Base-by-base conservation (phyloP, 1,140 invertebrate species). In the Diorhabda sublineata region DNA sequence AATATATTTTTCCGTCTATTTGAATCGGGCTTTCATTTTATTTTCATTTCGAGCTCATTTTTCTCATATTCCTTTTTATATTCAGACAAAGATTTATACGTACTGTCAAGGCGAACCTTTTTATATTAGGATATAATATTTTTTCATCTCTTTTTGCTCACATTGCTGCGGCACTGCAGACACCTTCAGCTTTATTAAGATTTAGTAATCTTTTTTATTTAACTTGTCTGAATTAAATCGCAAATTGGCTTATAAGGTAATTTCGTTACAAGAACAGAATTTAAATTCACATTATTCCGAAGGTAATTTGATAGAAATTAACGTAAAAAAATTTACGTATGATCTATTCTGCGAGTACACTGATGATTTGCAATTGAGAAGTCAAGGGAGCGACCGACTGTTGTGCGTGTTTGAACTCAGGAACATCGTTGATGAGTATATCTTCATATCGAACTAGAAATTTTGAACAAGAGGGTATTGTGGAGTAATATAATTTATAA, bases 111-210 rank as follows among this genome's bases (percentile, higher is more conserved):
- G 65, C 68, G 71, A 77, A 75, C 75, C 76, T 78, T 79, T 52
- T 79, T 78, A 79, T 78, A 79, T 79, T 76, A 79, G 74, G 75
- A 77, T 76, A 77, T 79, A 77, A 78, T 77, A 77, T 78, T 78
- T 79, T 77, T 77, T 76, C 76, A 75, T 74, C 70, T 75, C 69
- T 69, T 52, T 52, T 52, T 52, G 47, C 47, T 6, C 66, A 67
- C 66, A 11, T 45, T 26, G 59, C 66, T 60, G 4, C 47, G 47
- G 47, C 47, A 52, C 26, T 26, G 3, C 47, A 52, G 70, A 73
- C 74, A 75, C 74, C 69, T 74, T 52, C 72, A 73, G 66, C 74
- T 75, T 75, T 74, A 75, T 75, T 75, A 74, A 75, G 72, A 75
- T 75, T 75, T 75, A 75, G 74, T 75, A 75, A 75, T 75, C 70